Evolutionary conservation across 2,113 vertebrate species (phyloP), one percentile per base, ranked within the genome.

Genomic region (Asarcornis scutulata): DNA sequence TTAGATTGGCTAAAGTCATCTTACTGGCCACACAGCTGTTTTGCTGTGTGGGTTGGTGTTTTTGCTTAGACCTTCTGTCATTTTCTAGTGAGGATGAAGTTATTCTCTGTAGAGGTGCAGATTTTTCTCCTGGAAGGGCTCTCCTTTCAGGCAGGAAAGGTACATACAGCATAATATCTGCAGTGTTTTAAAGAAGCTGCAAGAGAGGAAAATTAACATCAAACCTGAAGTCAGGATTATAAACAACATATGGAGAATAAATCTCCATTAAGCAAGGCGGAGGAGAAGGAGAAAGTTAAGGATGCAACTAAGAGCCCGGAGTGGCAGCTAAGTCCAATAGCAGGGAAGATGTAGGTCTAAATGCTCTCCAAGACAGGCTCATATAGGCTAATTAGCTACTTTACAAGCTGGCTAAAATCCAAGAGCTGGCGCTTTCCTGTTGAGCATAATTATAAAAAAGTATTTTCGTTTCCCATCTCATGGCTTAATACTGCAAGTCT

Each of bases 181-280:
- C 42, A 44, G 48, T 25, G 62, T 32, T 96, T 68, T 75, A 91
- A 87, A 94, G 71, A 89, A 60, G 29, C 34, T 87, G 29, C 48
- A 73, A 91, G 81, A 92, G 58, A 86, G 21, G 11, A 18, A 96
- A 91, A 95, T 95, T 78, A 92, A 6, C 80, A 89, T 82, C 26
- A 72, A 76, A 73, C 7, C 40, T 86, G 71, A 92, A 85, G 0
- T 1, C 0, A 2, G 38, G 16, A 32, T 74, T 88, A 86, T 83
- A 96, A 86, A 86, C 64, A 93, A 83, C 76, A 93, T 96, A 94
- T 83, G 92, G 72, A 90, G 76, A 71, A 95, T 93, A 95, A 96
- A 96, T 94, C 76, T 88, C 76, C 77, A 86, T 91, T 89, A 96
- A 95, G 79, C 16, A 72, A 92, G 53, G 52, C 0, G 68, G 77